A percentile compares a stretch with the other conserved stretches of the same genome.
Evolutionary conservation across 2,888 invertebrate species (phyloP).

Genomic region (Calameuta pallipes): DNA sequence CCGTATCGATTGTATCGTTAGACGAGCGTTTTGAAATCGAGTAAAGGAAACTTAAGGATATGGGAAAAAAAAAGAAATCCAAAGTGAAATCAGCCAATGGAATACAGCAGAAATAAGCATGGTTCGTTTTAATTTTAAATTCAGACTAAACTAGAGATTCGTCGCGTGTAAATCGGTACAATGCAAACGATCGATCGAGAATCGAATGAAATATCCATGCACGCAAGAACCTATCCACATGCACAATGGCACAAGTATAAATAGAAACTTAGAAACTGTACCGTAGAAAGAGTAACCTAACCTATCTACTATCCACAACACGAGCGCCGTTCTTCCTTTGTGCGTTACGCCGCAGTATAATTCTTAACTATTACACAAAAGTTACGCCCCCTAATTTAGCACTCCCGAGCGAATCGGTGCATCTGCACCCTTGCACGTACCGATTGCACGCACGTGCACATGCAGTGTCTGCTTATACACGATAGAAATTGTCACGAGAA

Average conservation of each 20-base stretch:
- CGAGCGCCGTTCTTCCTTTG: conserved; percentile 5
- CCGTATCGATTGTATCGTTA: conserved; percentile 40
- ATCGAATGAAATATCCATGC: background rate
- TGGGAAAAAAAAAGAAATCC: conserved; percentile 27
- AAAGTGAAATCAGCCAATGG: conserved; percentile 24
- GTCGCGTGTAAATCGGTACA: background rate
- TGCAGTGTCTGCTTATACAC: background rate
- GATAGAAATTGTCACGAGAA: background rate
- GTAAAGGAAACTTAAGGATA: conserved; percentile 32
- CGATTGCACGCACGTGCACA: background rate
- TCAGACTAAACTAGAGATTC: background rate
- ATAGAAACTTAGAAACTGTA: background rate
- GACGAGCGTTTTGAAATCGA: background rate
- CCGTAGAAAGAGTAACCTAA: background rate
- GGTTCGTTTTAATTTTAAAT: background rate
- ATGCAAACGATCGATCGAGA: background rate
- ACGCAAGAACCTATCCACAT: background rate
- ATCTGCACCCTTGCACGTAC: background rate
- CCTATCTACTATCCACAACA: background rate
- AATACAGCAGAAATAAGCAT: background rate
- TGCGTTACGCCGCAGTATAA: background rate
- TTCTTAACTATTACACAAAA: conserved; percentile 1
- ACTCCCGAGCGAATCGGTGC: background rate
- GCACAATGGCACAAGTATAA: background rate
- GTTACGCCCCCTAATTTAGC: background rate